Evolutionary conservation across 2,113 vertebrate genomes (phyloP), one percentile per base, ranked within the genome.

Genomic region (Dicaeum eximium): DNA sequence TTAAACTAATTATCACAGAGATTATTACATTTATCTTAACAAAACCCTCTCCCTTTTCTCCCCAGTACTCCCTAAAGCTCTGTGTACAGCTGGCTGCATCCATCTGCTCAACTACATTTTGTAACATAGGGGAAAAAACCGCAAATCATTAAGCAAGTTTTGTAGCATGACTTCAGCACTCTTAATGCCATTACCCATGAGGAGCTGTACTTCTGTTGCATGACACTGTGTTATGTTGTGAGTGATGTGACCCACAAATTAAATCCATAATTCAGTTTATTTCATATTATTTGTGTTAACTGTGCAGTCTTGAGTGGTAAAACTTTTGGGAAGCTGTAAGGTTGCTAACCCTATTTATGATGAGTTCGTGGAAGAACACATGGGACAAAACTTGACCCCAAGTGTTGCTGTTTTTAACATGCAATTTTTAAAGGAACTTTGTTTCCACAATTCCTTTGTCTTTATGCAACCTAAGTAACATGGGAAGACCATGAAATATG

Each of bases 81-180:
- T 92, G 82, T 92, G 92, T 98, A 98, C 97, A 96, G 97, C 96
- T 96, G 98, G 90, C 96, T 94, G 94, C 92, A 95, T 96, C 98
- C 98, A 98, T 99, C 98, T 98, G 98, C 98, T 97, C 97, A 97
- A 80, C 91, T 95, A 83, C 83, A 58, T 94, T 95, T 93, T 93
- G 67, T 91, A 93, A 94, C 77, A 80, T 65, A 33, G 86, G 56
- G 74, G 50, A 28, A 85, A 91, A 93, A 94, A 58, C 13, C 13
- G 28, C 54, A 78, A 93, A 96, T 72, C 88, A 70, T 94, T 96
- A 85, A 62, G 83, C 37, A 80, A 95, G 93, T 93, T 95, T 75
- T 80, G 58, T 69, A 87, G 50, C 90, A 78, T 88, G 82, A 88
- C 84, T 95, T 82, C 86, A 91, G 83, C 85, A 69, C 80, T 93